Base-by-base conservation (phyloP, 92 coral and sea anemone species). In the Phenganax subtilis region DNA sequence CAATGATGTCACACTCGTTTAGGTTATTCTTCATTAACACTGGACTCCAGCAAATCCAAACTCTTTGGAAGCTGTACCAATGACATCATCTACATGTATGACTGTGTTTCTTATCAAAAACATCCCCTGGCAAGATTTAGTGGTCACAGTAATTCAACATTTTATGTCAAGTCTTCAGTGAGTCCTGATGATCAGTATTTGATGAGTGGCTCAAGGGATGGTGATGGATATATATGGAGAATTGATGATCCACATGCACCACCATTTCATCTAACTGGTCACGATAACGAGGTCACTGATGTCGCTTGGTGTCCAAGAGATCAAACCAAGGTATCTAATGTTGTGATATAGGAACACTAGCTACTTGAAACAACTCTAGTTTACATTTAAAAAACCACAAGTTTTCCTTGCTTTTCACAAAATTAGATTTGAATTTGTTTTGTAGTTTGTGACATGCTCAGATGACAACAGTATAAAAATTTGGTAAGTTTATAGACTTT, bases 281-380 rank as follows among this genome's bases (percentile, higher is more conserved):
- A 94, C 73, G 83, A 72, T 61, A 91, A 94, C 70, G 98, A 94
- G 75, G 98, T 94, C 64, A 94, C 98, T 0, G 92, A 97, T 87
- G 98, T 94, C 1, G 84, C 90, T 11, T 91, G 98, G 98, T 94
- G 96, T 69, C 97, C 98, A 55, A 75, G 67, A 28, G 97, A 94
- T 86, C 88, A 87, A 65, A 93, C 90, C 78, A 91, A 91, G 97
- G 98, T 94, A 72, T 68, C 47, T 37, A 37, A 37, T 37, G 47
- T 37, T 5, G 2, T 37, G 47, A 37, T 37, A 37, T 5, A 37
- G 8, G 89, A 77, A 54, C 51, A 31, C 14, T 52, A 15, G 14
- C 53, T 6, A 29, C 25, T 37, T 72, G 14, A 44, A 28, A 6
- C 27, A 27, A 44, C 12, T 6, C 10, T 15, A 80, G 20, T 57